A percentile compares a stretch with the other conserved stretches of the same genome.
Evolutionary conservation across 1,140 invertebrate species (phyloP).

Genomic region (Danaus melanippus): DNA sequence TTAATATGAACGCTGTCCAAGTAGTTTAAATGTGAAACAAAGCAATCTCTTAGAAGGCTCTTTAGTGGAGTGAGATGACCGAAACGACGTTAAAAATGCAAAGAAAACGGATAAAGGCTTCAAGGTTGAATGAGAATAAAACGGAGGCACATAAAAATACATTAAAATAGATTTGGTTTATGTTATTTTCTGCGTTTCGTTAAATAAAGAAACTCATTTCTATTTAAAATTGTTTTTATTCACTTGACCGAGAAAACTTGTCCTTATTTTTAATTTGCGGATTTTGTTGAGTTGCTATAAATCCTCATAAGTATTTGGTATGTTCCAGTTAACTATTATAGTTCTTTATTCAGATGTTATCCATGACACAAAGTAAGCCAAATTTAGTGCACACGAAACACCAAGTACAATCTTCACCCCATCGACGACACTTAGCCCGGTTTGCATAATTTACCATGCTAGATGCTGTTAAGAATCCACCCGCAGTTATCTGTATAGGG

Average conservation of each 20-base stretch:
- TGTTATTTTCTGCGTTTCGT: conserved; percentile 5
- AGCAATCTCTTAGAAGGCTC: conserved; percentile 7
- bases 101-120: conserved; percentile 8
- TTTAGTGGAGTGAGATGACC: conserved; percentile 4
- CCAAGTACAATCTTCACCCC: conserved; percentile 18
- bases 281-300: too few species aligned
- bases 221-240: neutral
- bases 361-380: too few species aligned
- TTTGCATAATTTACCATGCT: conserved; percentile 36
- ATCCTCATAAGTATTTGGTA: too few species aligned
- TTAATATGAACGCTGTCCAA: neutral
- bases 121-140: conserved; percentile 12
- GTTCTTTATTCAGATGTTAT: too few species aligned
- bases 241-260: conserved; percentile 11
- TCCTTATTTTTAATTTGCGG: too few species aligned
- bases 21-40: neutral
- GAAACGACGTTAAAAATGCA: conserved; percentile 13
- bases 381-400: too few species aligned
- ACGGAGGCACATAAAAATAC: conserved; percentile 5
- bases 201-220: neutral
- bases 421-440: conserved; percentile 25
- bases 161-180: conserved; percentile 7
- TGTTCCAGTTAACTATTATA: too few species aligned
- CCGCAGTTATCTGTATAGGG: neutral
- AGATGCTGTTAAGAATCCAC: conserved; percentile 17